Percentiles rank a stretch among this genome's conserved stretches.
Evolutionary conservation across 2,888 invertebrate species (phyloP).

Genomic region (Callimorpha dominula): DNA sequence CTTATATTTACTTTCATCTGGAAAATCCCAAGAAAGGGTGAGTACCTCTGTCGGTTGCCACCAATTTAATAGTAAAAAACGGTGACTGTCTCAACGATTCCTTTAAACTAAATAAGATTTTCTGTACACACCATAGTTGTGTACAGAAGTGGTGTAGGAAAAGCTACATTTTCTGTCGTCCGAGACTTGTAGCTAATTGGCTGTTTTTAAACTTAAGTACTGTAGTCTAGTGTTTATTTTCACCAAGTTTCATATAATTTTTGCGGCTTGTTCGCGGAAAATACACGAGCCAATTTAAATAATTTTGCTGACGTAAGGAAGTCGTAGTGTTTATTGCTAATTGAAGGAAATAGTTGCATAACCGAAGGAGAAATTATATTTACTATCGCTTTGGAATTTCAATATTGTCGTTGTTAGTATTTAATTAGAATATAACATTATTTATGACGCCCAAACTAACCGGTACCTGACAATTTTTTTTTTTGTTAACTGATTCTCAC

Average conservation of each 20-base stretch:
- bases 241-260: constrained; percentile 8
- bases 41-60: too few species aligned
- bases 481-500: neutral
- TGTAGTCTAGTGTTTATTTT: neutral
- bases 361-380: constrained; percentile 14
- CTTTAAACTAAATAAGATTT: too few species aligned
- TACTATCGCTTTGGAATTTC: neutral
- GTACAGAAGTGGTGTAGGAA: neutral
- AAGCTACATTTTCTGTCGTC: neutral
- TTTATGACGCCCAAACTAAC: neutral
- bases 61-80: too few species aligned
- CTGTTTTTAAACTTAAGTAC: too few species aligned
- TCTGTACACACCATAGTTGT: too few species aligned
- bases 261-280: constrained; percentile 13
- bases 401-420: neutral
- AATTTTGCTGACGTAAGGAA: constrained; percentile 13
- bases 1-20: too few species aligned
- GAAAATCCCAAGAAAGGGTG: too few species aligned
- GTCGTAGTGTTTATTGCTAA: constrained; percentile 14
- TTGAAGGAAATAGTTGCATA: constrained; percentile 14
- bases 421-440: neutral
- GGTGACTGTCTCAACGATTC: too few species aligned
- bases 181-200: too few species aligned
- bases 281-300: constrained; percentile 13
- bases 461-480: neutral